phyloP scores from a whole-genome alignment of 2,797 vertebrate species.

The Taenioides sp. region DNA sequence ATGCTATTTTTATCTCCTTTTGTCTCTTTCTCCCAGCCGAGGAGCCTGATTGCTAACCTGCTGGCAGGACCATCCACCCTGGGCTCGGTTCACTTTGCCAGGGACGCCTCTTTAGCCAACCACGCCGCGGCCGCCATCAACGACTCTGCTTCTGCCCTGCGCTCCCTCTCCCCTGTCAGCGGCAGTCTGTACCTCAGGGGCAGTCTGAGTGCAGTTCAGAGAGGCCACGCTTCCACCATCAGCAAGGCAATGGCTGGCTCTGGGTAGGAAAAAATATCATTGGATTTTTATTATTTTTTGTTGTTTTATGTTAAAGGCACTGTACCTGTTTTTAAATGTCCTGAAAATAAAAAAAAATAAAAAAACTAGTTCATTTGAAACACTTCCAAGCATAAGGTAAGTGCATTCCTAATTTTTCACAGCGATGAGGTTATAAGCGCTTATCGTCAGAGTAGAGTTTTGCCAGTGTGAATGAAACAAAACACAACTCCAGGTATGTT shows the following conservation, averaged over 20 bases:
- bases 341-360: too few species aligned
- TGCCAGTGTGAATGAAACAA: too few species aligned
- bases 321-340: too few species aligned
- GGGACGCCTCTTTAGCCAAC: conserved; percentile 82
- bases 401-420: too few species aligned
- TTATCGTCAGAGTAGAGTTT: too few species aligned
- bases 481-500: too few species aligned
- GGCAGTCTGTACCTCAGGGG: conserved; percentile 79
- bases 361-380: too few species aligned
- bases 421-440: too few species aligned
- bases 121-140: conserved; percentile 76
- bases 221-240: conserved; percentile 57
- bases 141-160: conserved; percentile 86
- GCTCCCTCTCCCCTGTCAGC: conserved; percentile 91
- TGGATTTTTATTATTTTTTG: background rate
- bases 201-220: conserved; percentile 69
- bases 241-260: conserved; percentile 85
- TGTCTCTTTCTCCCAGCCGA: conserved; percentile 78
- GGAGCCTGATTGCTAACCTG: conserved; percentile 93
- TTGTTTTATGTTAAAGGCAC: background rate
- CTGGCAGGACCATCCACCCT: conserved; percentile 84
- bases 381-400: too few species aligned
- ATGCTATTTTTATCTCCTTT: too few species aligned
- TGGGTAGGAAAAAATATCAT: conserved; percentile 70
- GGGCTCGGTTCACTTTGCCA: conserved; percentile 81